A percentile compares a stretch with the other conserved stretches of the same genome.
These are phyloP conservation scores for Camponotus fellah DNA, from an alignment of 2,888 invertebrate species.

Conservation along the genomic window DNA sequence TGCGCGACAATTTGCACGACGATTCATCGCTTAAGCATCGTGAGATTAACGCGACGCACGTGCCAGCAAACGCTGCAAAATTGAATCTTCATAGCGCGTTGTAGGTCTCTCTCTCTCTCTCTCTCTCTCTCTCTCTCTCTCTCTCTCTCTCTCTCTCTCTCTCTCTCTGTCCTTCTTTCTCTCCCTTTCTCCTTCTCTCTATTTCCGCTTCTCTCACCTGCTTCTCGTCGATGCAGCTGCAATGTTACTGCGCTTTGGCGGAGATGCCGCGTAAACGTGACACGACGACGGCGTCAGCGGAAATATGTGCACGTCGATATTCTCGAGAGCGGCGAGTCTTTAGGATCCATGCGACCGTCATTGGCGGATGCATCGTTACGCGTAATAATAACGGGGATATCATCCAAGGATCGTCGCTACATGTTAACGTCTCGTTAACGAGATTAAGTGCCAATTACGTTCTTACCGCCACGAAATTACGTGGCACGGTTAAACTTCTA, in stretches of 20 bases:
- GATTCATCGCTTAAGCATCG: constrained; percentile 52
- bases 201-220: constrained; percentile 5
- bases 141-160: background rate
- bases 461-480: constrained; percentile 78
- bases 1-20: constrained; percentile 47
- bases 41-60: constrained; percentile 59
- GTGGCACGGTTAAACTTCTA: constrained; percentile 78
- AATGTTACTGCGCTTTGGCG: constrained; percentile 18
- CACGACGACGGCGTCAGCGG: constrained; percentile 12
- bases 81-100: constrained; percentile 49
- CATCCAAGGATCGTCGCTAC: constrained; percentile 58
- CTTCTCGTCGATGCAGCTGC: background rate
- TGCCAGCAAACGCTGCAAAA: constrained; percentile 43
- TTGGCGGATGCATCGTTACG: constrained; percentile 28
- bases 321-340: constrained; percentile 21
- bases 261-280: constrained; percentile 30
- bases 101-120: constrained; percentile 11
- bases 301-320: constrained; percentile 42
- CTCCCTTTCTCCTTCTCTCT: constrained; percentile 15
- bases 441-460: constrained; percentile 82
- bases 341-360: constrained; percentile 11
- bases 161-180: background rate
- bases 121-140: background rate
- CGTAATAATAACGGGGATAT: constrained; percentile 60
- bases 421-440: constrained; percentile 79